Percentiles rank a stretch among this genome's conserved stretches.
phyloP scores from a whole-genome alignment of 1,140 invertebrate species.

The Drosophila eugracilis region DNA sequence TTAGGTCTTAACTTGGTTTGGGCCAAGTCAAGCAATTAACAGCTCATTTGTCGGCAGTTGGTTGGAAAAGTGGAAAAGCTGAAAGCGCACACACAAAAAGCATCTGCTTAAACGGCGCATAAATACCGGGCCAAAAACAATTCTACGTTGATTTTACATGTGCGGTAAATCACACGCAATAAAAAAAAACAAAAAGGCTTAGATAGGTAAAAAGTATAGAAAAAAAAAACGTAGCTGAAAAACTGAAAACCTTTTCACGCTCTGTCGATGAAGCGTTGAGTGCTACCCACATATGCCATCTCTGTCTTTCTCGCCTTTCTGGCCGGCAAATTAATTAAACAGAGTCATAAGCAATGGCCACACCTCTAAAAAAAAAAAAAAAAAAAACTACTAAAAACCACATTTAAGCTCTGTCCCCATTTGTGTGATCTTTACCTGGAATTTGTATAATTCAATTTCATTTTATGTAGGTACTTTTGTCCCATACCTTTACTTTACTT shows the following conservation, averaged over 20 bases:
- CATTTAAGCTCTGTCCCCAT: constrained; percentile 2
- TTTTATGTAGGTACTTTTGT: background rate
- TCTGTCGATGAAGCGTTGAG: constrained; percentile 71
- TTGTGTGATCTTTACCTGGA: constrained; percentile 7
- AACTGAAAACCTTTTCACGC: constrained; percentile 61
- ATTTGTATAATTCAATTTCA: constrained; percentile 8
- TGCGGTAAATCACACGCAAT: constrained; percentile 75
- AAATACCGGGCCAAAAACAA: constrained; percentile 32
- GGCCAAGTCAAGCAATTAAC: constrained; percentile 57
- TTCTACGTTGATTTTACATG: constrained; percentile 52
- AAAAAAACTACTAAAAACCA: background rate
- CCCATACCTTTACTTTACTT: too few species aligned
- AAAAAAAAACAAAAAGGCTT: constrained; percentile 25
- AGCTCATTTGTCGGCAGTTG: constrained; percentile 55
- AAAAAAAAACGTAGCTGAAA: constrained; percentile 18
- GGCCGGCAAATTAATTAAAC: constrained; percentile 55
- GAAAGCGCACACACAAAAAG: constrained; percentile 13
- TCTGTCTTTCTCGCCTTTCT: background rate
- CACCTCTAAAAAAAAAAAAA: constrained; percentile 1
- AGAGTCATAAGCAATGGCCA: constrained; percentile 27
- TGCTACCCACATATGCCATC: constrained; percentile 8
- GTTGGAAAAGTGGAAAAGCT: constrained; percentile 6
- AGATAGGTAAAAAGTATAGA: constrained; percentile 2
- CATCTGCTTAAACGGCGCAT: constrained; percentile 57
- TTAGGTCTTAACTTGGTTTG: constrained; percentile 34